Base-by-base conservation (phyloP, 2,888 invertebrate genomes). In the Clitarchus hookeri region DNA sequence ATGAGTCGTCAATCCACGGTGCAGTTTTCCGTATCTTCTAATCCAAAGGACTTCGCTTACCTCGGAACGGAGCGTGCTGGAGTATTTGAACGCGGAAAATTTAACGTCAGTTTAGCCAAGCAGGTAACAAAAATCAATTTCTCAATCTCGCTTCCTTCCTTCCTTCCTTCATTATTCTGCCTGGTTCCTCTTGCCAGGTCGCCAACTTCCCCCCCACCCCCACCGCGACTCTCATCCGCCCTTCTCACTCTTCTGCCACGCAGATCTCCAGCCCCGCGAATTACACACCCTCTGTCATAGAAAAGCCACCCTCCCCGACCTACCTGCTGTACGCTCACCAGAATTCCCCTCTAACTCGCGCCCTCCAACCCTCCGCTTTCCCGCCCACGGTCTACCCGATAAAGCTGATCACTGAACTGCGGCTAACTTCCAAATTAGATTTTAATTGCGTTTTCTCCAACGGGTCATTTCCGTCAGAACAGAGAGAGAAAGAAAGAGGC, bases 391-490 rank as follows among this genome's bases (percentile, higher is more conserved):
- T 83, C 84, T 85, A 86, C 86, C 87, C 87, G 88, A 88, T 88
- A 88, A 88, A 87, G 88, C 88, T 86, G 87, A 86, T 85, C 88
- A 84, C 86, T 88, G 87, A 86, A 84, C 85, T 85, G 87, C 53
- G 84, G 36, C 86, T 88, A 88, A 88, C 86, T 87, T 86, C 86
- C 86, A 88, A 88, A 88, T 88, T 88, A 88, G 88, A 88, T 88
- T 88, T 88, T 88, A 88, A 88, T 88, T 88, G 88, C 88, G 87
- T 88, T 88, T 88, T 87, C 87, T 88, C 87, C 87, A 83, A 86
- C 87, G 88, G 86, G 87, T 87, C 87, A 87, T 88, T 88, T 87
- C 88, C 87, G 87, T 87, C 84, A 84, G 87, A 86, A 86, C 83
- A 84, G 85, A 78, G 77, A 25, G 86, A 36, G 84, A 77, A 36